Base-by-base conservation (phyloP, 1,140 invertebrate species). In the Caerostris extrusa region DNA sequence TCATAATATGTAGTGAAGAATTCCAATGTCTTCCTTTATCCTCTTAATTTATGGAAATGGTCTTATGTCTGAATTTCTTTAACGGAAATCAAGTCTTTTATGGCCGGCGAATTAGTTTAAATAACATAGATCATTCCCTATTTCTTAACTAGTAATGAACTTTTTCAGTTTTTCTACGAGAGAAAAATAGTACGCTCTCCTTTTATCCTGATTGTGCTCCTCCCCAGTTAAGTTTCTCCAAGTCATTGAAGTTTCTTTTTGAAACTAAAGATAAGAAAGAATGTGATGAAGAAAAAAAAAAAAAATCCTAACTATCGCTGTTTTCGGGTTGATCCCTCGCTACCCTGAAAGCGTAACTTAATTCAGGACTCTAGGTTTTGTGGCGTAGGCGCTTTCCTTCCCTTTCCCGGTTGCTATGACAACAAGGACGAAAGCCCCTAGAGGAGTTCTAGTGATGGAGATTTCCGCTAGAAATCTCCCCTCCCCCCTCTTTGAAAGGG, bases 291-390 rank as follows among this genome's bases (percentile, higher is more conserved):
- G 61, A 67, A 67, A 71, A 34, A 34, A 77, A 50, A 71, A 77
- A 77, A 50, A 77, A 77, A 50, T 77, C 34, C 71, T 77, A 77
- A 77, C 71, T 77, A 77, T 77, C 71, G 71, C 71, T 77, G 71
- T 77, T 77, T 77, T 77, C 71, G 71, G 71, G 71, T 77, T 77
- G 71, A 77, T 77, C 71, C 71, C 71, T 12, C 71, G 53, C 64
- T 89, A 67, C 64, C 64, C 55, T 64, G 34, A 69, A 67, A 67
- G 60, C 87, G 87, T 89, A 89, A 89, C 87, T 89, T 89, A 89
- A 89, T 89, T 89, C 87, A 64, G 87, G 87, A 89, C 87, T 61
- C 64, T 69, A 89, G 87, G 87, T 89, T 89, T 89, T 89, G 87
- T 89, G 87, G 61, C 87, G 71, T 77, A 77, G 71, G 71, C 71